Base-by-base conservation (phyloP, 2,797 vertebrate genomes). In the Corythornis leucogaster region DNA sequence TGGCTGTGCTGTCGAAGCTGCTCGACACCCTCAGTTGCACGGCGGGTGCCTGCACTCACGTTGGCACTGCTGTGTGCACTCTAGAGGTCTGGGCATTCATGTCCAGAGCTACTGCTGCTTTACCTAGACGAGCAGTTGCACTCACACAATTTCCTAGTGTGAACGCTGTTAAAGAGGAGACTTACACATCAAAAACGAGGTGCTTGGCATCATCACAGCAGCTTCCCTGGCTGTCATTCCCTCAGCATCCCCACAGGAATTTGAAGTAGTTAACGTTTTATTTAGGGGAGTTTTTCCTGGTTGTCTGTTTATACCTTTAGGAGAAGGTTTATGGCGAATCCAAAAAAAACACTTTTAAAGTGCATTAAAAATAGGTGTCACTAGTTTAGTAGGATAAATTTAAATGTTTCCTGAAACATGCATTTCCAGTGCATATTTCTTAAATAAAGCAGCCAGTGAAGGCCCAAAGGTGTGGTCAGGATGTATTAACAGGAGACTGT, bases 321-420 rank as follows among this genome's bases (percentile, higher is more conserved):
- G 17, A 93, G 24, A 17, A 48, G 58, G 26, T 43, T 91, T 66
- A 35, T 55, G 64, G 50, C 73, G 10, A 58, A 78, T 57, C n/a
- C 57, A 74, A 92, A 80, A 43, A 63, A 90, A 68, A 18, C 16
- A 5, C 59, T 64, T 64, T 33, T 26, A 28, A 90, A 90, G 66
- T 30, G 31, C 17, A 35, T 67, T 82, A 46, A 80, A 62, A 62
- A 48, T 28, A 62, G 20, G 48, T 59, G 26, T 28, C 12, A n/a
- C 11, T 30, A 40, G 15, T 75, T 89, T 62, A 78, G 76, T 46
- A 58, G 5, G 12, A 1, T 19, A 64, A 59, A 11, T 61, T 84
- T 45, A 43, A 84, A 69, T 4, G 18, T 31, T 33, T 84, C 25
- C 25, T 58, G 51, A 74, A 85, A 66, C 38, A 35, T 35, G 35